These are phyloP conservation scores for Leptothorax acervorum DNA, from an alignment of 2,888 invertebrate genomes.

Conservation along the genomic window DNA sequence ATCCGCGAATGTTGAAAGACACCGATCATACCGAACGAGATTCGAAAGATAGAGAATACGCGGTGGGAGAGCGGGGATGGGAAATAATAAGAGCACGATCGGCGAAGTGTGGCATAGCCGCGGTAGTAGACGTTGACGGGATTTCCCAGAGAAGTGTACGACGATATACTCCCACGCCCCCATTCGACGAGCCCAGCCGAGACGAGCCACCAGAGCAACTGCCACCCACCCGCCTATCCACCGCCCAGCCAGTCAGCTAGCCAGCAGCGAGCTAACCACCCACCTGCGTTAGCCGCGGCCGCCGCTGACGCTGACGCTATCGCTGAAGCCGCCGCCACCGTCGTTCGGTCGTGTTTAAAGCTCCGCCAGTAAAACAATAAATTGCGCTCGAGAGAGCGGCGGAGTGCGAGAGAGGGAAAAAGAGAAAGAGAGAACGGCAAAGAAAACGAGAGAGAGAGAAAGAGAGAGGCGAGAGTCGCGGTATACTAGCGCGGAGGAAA, in stretches of 20 bases:
- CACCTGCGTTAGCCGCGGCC: constrained; percentile 58
- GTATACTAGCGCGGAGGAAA: constrained; percentile 76
- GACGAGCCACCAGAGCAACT: constrained; percentile 33
- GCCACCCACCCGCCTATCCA: constrained; percentile 43
- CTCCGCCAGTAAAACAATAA: constrained; percentile 83
- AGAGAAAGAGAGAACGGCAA: constrained; percentile 69
- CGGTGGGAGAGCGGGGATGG: neutral
- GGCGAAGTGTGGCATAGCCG: constrained; percentile 52
- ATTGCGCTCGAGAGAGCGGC: constrained; percentile 76
- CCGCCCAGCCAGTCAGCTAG: constrained; percentile 35
- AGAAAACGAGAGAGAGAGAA: constrained; percentile 39
- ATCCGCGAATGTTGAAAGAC: neutral
- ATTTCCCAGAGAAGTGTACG: constrained; percentile 51
- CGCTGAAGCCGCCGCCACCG: constrained; percentile 44
- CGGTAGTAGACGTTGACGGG: constrained; percentile 62
- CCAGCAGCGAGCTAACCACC: constrained; percentile 68
- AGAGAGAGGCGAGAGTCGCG: constrained; percentile 51
- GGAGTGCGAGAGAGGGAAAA: constrained; percentile 12
- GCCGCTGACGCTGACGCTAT: constrained; percentile 37
- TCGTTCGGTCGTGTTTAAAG: constrained; percentile 72
- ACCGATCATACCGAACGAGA: neutral
- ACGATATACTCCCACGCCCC: constrained; percentile 47
- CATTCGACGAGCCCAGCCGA: constrained; percentile 34
- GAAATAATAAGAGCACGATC: constrained; percentile 59
- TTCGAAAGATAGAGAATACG: neutral